These are phyloP conservation scores for Sycophaga agraensis DNA, from an alignment of 1,140 invertebrate species.

Conservation along the genomic window DNA sequence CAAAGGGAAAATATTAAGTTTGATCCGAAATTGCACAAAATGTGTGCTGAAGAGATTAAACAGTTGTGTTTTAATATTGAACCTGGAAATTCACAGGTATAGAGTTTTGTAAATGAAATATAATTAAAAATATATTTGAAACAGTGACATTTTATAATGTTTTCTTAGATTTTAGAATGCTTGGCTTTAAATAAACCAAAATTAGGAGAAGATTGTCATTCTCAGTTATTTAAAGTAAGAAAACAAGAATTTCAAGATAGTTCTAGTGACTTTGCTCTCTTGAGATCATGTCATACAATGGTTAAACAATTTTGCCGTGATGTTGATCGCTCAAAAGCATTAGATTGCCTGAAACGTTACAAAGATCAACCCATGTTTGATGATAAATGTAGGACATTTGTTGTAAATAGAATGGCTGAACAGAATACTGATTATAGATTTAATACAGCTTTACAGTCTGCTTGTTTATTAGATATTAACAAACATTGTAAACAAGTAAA, in stretches of 20 bases:
- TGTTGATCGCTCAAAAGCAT: slow-evolving; percentile 66
- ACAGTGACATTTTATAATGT: not conserved
- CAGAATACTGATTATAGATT: slow-evolving; percentile 91
- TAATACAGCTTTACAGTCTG: slow-evolving; percentile 81
- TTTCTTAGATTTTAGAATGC: slow-evolving; percentile 81
- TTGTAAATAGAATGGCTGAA: slow-evolving; percentile 87
- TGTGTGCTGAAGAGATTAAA: slow-evolving; percentile 77
- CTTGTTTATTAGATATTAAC: slow-evolving; percentile 73
- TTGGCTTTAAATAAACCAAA: slow-evolving; percentile 72
- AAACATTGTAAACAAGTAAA: slow-evolving; percentile 65
- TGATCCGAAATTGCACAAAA: slow-evolving; percentile 76
- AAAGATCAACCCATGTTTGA: slow-evolving; percentile 83
- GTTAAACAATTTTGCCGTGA: slow-evolving; percentile 79
- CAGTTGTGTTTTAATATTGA: slow-evolving; percentile 71
- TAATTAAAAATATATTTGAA: too few species aligned
- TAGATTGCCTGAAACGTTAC: slow-evolving; percentile 75
- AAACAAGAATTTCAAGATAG: slow-evolving; percentile 84
- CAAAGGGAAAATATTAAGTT: slow-evolving; percentile 83
- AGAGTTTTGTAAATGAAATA: too few species aligned
- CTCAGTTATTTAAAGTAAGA: slow-evolving; percentile 79
- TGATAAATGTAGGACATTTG: slow-evolving; percentile 80
- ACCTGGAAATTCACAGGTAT: slow-evolving; percentile 76
- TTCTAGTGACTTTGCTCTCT: slow-evolving; percentile 80
- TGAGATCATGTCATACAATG: slow-evolving; percentile 81
- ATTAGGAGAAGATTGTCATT: slow-evolving; percentile 72